Evolutionary conservation across 2,113 vertebrate genomes (phyloP), one percentile per base, ranked within the genome.

Genomic region (Zootoca vivipara): DNA sequence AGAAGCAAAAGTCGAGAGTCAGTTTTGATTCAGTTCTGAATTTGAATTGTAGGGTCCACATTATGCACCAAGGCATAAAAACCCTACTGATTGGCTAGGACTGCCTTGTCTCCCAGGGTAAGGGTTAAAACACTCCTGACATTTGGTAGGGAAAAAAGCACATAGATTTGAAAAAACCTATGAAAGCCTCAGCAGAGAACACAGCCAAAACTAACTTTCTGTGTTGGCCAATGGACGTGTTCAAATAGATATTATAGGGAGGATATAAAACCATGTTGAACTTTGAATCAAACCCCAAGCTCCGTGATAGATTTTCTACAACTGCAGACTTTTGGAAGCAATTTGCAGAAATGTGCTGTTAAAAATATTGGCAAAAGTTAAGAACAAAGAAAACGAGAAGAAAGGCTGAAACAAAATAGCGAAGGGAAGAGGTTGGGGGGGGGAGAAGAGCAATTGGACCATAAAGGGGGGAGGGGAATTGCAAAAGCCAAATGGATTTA

Each of bases 311-410:
- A 30, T 82, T 69, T 86, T 86, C 89, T 82, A 86, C 84, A 69
- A 82, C 78, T 75, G 84, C 84, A 82, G 84, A 69, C 89, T 89
- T 89, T 86, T 86, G 84, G 89, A 86, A 89, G 89, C 89, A 82
- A 86, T 86, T 86, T 89, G 70, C 88, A 86, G 84, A 86, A 89
- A 82, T 86, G 83, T 82, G 88, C 88, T 75, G 78, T 82, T 85
- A 82, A 80, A 85, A 86, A 89, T 75, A 82, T 86, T 86, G 88
- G 83, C 88, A 86, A 75, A 86, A 86, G 83, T 89, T 75, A 75
- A 89, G 88, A 89, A 89, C 88, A 89, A 89, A 89, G 87, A 89
- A 84, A 85, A 78, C 7, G 87, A 89, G 83, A 89, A 84, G 85
- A 84, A 84, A 84, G 82, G 38, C 78, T 87, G 52, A 87, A 87